phyloP scores from a whole-genome alignment of 2,113 vertebrate genomes.

The Phrynosoma blainvillii region DNA sequence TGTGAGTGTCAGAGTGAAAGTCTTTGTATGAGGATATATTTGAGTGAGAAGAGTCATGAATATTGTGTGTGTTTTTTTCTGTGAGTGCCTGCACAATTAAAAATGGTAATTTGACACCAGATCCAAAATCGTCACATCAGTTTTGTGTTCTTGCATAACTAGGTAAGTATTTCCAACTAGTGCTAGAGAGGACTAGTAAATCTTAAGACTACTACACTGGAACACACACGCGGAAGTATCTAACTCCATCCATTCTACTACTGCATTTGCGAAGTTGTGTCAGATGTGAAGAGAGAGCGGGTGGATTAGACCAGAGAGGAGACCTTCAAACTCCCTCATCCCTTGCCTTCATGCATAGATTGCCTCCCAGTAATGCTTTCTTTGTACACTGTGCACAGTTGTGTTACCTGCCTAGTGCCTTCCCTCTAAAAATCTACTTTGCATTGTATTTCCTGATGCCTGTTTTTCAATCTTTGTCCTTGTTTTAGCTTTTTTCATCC shows the following conservation, averaged over 20 bases:
- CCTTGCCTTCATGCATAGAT: background rate
- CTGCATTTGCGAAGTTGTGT: background rate
- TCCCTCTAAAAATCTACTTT: background rate
- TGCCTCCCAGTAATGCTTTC: background rate
- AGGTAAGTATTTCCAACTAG: background rate
- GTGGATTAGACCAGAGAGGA: background rate
- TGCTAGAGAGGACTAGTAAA: background rate
- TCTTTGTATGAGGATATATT: background rate
- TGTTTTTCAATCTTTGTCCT: background rate
- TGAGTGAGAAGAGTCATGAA: background rate
- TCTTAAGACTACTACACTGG: background rate
- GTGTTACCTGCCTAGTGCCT: no score
- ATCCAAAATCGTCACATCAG: background rate
- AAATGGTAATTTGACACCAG: background rate
- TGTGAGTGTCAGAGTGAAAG: background rate
- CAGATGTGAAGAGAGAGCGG: background rate
- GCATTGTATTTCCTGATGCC: background rate
- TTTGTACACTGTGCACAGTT: background rate
- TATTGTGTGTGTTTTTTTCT: background rate
- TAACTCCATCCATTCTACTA: background rate
- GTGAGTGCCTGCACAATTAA: background rate
- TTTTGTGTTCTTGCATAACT: background rate
- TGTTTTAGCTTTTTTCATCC: background rate
- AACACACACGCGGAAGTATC: background rate
- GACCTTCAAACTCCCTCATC: background rate